A percentile compares a stretch with the other conserved stretches of the same genome.
phyloP scores from a whole-genome alignment of 2,797 vertebrate species.

The Ptychobarbus kaznakovi region DNA sequence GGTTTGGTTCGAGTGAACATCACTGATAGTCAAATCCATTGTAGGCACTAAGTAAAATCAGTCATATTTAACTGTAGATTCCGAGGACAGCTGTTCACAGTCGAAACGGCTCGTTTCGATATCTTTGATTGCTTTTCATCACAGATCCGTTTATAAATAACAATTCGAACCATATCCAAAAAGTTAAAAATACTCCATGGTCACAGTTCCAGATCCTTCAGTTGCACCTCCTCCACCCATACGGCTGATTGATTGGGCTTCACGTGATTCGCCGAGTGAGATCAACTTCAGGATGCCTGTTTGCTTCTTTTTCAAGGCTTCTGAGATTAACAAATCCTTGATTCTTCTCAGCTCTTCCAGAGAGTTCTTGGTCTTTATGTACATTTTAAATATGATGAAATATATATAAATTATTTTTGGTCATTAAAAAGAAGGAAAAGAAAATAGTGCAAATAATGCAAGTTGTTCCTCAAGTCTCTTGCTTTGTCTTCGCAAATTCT shows the following conservation, averaged over 20 bases:
- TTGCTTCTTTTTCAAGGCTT: constrained; percentile 48
- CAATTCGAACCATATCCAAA: constrained; percentile 28
- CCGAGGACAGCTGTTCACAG: constrained; percentile 42
- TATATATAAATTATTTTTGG: constrained; percentile 21
- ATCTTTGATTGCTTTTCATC: constrained; percentile 39
- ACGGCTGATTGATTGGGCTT: constrained; percentile 48
- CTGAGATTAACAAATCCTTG: constrained; percentile 54
- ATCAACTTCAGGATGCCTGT: constrained; percentile 43
- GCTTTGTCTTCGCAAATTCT: constrained; percentile 58
- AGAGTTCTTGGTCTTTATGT: constrained; percentile 54
- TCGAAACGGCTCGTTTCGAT: constrained; percentile 24
- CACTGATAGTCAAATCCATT: constrained; percentile 46
- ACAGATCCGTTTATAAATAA: constrained; percentile 31
- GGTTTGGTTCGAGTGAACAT: constrained; percentile 28
- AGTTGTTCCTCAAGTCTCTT: constrained; percentile 61
- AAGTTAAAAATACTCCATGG: constrained; percentile 26
- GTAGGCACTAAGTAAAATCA: constrained; percentile 37
- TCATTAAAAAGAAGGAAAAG: constrained; percentile 57
- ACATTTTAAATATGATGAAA: constrained; percentile 55
- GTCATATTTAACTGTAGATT: constrained; percentile 33
- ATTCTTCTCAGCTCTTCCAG: constrained; percentile 45
- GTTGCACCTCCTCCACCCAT: not conserved
- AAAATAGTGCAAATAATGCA: constrained; percentile 80
- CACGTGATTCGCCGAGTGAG: constrained; percentile 55
- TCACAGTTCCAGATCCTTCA: constrained; percentile 45